Conservation (phyloP, 2,888 invertebrate genomes). For the Meiosimyza platycephala region DNA sequence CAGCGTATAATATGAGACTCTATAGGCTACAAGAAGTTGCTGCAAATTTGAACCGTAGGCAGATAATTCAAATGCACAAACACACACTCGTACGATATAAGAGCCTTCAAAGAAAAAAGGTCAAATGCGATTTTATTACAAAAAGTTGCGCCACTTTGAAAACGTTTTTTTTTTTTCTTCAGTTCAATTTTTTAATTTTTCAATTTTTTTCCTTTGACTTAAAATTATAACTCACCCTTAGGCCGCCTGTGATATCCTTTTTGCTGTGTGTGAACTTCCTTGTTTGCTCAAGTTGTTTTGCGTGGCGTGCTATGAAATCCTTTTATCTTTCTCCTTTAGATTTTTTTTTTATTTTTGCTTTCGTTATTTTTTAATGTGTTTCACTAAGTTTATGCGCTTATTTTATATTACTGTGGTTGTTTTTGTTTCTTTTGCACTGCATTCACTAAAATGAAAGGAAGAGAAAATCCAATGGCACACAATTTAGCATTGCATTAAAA, state of each 20-base stretch:
- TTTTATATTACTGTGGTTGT: neutral
- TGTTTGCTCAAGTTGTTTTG: neutral
- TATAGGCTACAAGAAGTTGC: constrained; percentile 1
- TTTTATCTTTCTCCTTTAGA: neutral
- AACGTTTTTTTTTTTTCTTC: neutral
- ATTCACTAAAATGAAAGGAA: neutral
- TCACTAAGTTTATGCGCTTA: neutral
- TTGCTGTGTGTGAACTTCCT: neutral
- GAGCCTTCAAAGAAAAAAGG: constrained; percentile 4
- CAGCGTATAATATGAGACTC: neutral
- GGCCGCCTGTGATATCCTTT: too few relatives aligned
- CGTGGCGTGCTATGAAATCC: neutral
- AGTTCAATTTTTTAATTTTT: neutral
- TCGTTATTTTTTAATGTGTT: neutral
- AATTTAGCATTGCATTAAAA: neutral
- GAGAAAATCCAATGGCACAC: neutral
- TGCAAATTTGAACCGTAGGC: neutral
- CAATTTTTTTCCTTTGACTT: too few relatives aligned
- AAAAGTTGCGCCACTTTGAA: neutral
- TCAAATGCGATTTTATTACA: constrained; percentile 10
- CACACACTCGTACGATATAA: constrained; percentile 6
- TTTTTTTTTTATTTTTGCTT: neutral
- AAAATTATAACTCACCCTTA: too few relatives aligned
- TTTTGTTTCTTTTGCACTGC: neutral
- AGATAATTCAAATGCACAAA: neutral